Evolutionary conservation across 30 jellyfish, hydroid and myxozoan species (phyloP).

Genomic region (Turritopsis rubra): DNA sequence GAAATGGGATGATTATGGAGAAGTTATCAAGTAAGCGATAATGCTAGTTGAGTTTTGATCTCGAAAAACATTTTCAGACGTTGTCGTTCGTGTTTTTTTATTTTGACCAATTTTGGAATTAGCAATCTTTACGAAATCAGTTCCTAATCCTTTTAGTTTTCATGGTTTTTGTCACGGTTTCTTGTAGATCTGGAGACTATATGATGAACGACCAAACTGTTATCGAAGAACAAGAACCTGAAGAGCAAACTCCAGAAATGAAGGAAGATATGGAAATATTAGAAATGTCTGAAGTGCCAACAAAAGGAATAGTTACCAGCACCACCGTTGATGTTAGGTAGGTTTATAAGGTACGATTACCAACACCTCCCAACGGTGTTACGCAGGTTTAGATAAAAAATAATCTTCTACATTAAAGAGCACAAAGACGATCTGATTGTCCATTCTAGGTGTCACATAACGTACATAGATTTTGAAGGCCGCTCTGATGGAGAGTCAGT

Average conservation of each 20-base stretch:
- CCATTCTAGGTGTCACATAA: slow-evolving; percentile 60
- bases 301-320: slow-evolving; percentile 59
- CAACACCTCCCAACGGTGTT: no score
- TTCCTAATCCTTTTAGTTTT: neutral
- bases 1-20: slow-evolving; percentile 97
- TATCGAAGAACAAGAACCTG: slow-evolving; percentile 50
- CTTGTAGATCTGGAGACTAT: slow-evolving; percentile 75
- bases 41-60: no score
- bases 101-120: neutral
- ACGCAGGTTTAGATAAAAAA: neutral
- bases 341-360: neutral
- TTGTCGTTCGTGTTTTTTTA: neutral
- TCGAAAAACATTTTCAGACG: no score
- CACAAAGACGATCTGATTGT: neutral
- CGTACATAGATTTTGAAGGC: slow-evolving; percentile 92
- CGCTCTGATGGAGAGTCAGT: slow-evolving; percentile 97
- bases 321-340: slow-evolving; percentile 54
- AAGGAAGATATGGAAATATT: slow-evolving; percentile 28
- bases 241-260: slow-evolving; percentile 22
- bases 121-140: neutral
- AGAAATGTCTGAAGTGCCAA: slow-evolving; percentile 49
- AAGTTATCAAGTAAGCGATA: slow-evolving; percentile 53
- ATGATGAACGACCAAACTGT: slow-evolving; percentile 41
- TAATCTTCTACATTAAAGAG: neutral
- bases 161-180: neutral